These are phyloP conservation scores for Coregonus sp. DNA, from an alignment of 2,797 vertebrate genomes.

Conservation along the genomic window DNA sequence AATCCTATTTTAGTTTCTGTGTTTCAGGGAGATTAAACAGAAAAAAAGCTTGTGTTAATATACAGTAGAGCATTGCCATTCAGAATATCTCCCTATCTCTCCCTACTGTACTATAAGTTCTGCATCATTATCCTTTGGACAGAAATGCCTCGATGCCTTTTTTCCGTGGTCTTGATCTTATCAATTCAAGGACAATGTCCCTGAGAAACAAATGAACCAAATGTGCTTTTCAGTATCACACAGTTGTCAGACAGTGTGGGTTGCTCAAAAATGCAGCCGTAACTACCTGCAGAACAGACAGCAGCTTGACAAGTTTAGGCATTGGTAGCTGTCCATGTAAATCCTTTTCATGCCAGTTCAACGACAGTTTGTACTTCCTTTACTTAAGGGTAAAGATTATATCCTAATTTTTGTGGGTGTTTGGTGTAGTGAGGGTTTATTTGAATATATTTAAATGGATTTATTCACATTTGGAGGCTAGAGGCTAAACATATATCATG, in stretches of 20 bases:
- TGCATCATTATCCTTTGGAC: background rate
- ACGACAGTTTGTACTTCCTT: constrained; percentile 25
- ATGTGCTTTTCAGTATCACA: constrained; percentile 22
- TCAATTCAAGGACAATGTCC: constrained; percentile 16
- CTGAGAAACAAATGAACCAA: background rate
- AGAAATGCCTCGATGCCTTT: background rate
- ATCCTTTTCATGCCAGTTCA: constrained; percentile 32
- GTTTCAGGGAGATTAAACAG: constrained; percentile 16
- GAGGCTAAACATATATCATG: background rate
- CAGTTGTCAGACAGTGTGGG: constrained; percentile 1
- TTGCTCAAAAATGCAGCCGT: constrained; percentile 4
- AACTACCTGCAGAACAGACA: constrained; percentile 15
- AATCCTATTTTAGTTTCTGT: constrained; percentile 14
- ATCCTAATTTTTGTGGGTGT: constrained; percentile 36
- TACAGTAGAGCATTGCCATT: background rate
- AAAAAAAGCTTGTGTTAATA: background rate
- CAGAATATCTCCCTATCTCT: background rate
- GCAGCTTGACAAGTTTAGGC: constrained; percentile 18
- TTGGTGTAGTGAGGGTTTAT: constrained; percentile 34
- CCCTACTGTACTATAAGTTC: background rate
- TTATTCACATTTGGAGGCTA: background rate
- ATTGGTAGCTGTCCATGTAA: constrained; percentile 19
- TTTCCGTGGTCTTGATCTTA: background rate
- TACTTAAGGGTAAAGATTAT: constrained; percentile 24
- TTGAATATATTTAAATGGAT: constrained; percentile 9